Base-by-base conservation (phyloP, 1,140 invertebrate genomes). In the Chionoecetes opilio region DNA sequence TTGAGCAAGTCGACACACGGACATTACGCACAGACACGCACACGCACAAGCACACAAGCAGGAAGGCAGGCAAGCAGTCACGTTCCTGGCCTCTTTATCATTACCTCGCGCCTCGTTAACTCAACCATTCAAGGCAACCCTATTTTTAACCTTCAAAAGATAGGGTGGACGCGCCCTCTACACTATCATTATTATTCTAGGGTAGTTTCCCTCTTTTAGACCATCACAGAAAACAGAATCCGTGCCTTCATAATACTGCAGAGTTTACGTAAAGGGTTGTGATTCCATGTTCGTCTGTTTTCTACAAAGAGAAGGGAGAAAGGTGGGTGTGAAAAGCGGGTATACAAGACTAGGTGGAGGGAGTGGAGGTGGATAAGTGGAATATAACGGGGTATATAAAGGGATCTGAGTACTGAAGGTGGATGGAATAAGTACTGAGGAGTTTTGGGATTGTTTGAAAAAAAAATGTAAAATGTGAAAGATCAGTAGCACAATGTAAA, bases 61-160 rank as follows among this genome's bases (percentile, higher is more conserved):
- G 53, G 53, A 75, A 75, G 63, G 63, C 63, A 75, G 63, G 63
- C 63, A 75, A 1, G 63, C 63, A 75, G 63, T 75, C 63, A 75
- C 63, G 63, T 75, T 21, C 21, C 63, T 75, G 21, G 26, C n/a
- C 63, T 75, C 63, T 75, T 75, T 75, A 75, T 75, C 63, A 75
- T 75, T 75, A 75, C 63, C 21, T 26, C 21, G n/a, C 63, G 63
- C 63, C 63, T 75, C 63, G 63, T 75, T 75, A 75, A 75, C 63
- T 21, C 0, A 75, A 75, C 63, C 63, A 75, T 75, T 75, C 63
- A 75, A 75, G 63, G 63, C 21, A n/a, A 5, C 63, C n/a, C 5
- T n/a, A 75, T n/a, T 75, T 75, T 75, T 75, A n/a, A 75, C 63
- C n/a, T 26, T 75, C n/a, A n/a, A 75, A n/a, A 53, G 46, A 53